A percentile compares a stretch with the other conserved stretches of the same genome.
These are phyloP conservation scores for Telenomus remus DNA, from an alignment of 1,140 invertebrate species.

Conservation along the genomic window DNA sequence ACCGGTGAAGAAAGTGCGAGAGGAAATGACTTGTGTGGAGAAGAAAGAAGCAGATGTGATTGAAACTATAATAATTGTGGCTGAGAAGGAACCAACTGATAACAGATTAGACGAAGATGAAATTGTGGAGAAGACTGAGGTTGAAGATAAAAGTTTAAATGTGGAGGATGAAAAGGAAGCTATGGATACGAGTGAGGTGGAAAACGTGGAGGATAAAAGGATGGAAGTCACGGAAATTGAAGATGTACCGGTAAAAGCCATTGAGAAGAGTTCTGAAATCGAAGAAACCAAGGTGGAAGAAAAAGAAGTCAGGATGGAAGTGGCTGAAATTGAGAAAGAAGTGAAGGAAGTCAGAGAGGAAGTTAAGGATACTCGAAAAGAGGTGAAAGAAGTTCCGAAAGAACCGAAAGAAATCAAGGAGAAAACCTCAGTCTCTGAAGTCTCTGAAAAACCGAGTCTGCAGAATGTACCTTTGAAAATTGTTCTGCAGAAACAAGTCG, in stretches of 20 bases:
- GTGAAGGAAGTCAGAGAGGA: slow-evolving; percentile 70
- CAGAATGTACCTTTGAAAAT: slow-evolving; percentile 75
- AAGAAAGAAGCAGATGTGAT: too few relatives aligned
- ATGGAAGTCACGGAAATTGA: not conserved
- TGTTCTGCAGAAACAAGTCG: slow-evolving; percentile 74
- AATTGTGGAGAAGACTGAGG: not conserved
- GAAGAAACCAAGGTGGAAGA: slow-evolving; percentile 59
- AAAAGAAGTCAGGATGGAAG: slow-evolving; percentile 71
- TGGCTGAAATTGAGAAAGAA: slow-evolving; percentile 66
- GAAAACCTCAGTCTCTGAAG: not conserved
- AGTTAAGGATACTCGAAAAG: not conserved
- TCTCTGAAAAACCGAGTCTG: slow-evolving; percentile 12
- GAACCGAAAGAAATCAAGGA: slow-evolving; percentile 1
- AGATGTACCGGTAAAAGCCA: slow-evolving; percentile 4
- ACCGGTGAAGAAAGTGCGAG: slow-evolving; percentile 1
- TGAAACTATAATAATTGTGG: too few relatives aligned
- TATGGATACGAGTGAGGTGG: not conserved
- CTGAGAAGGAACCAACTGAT: too few relatives aligned
- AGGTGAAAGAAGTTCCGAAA: slow-evolving; percentile 4
- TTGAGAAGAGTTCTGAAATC: slow-evolving; percentile 1
- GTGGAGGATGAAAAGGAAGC: not conserved
- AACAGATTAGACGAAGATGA: too few relatives aligned
- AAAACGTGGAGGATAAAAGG: not conserved
- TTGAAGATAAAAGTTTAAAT: not conserved
- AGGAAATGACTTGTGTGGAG: not conserved